Evolutionary conservation across 2,888 invertebrate genomes (phyloP).

Genomic region (Trissoscelio sp.): DNA sequence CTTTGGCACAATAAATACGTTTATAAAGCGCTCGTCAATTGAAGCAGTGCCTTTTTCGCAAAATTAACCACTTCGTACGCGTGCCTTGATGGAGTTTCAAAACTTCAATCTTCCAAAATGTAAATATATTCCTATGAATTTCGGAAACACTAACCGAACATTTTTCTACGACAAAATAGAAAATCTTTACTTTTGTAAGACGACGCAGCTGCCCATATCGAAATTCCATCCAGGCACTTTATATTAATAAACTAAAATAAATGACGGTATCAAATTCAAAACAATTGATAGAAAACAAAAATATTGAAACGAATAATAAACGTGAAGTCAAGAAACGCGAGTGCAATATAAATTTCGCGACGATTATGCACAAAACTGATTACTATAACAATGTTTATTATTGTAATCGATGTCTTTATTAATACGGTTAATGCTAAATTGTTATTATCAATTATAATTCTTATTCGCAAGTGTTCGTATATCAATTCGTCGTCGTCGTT

Average conservation of each 20-base stretch:
- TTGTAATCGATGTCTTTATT: slow-evolving; percentile 60
- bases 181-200: not conserved
- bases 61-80: slow-evolving; percentile 17
- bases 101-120: not conserved
- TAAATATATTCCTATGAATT: not conserved
- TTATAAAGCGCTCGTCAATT: slow-evolving; percentile 71
- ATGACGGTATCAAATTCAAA: not conserved
- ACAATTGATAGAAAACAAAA: not conserved
- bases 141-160: not conserved
- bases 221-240: slow-evolving; percentile 29
- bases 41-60: slow-evolving; percentile 38
- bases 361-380: slow-evolving; percentile 44
- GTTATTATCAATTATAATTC: slow-evolving; percentile 55
- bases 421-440: slow-evolving; percentile 60
- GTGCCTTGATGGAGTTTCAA: slow-evolving; percentile 35
- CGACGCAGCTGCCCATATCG: not conserved
- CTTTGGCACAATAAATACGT: slow-evolving; percentile 82
- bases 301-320: slow-evolving; percentile 26
- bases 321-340: slow-evolving; percentile 23
- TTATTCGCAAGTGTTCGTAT: slow-evolving; percentile 62
- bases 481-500: slow-evolving; percentile 58
- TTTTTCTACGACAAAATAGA: not conserved
- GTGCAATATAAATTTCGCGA: slow-evolving; percentile 34
- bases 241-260: slow-evolving; percentile 12
- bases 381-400: slow-evolving; percentile 52